phyloP scores from a whole-genome alignment of 2,797 vertebrate genomes.

The Cynopterus sphinx region DNA sequence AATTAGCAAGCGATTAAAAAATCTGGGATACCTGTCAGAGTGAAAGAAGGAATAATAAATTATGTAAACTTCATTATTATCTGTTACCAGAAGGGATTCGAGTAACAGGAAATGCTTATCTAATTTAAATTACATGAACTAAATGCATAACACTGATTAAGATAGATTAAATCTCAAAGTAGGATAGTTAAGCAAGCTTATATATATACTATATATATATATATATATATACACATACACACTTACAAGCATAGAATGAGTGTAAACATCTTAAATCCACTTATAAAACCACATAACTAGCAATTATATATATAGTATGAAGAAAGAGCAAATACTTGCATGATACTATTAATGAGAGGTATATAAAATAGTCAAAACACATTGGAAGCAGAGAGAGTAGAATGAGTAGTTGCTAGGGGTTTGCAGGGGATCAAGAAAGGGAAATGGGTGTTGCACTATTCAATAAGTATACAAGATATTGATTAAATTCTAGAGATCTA shows the following conservation, averaged over 20 bases:
- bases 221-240: too few relatives aligned
- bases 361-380: neutral
- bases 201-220: too few relatives aligned
- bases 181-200: neutral
- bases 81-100: neutral
- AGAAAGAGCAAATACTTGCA: neutral
- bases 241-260: neutral
- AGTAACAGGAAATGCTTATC: neutral
- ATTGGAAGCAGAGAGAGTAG: neutral
- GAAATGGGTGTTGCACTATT: neutral
- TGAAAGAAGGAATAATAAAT: neutral
- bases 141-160: neutral
- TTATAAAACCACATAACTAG: neutral
- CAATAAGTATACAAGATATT: neutral
- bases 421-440: accelerated
- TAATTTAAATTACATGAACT: neutral
- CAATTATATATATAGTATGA: neutral
- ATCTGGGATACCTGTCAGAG: too few relatives aligned
- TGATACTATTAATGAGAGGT: too few relatives aligned
- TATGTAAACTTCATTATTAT: neutral
- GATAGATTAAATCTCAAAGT: neutral
- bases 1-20: neutral
- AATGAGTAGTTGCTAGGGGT: neutral
- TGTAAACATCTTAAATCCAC: neutral
- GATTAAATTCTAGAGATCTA: too few relatives aligned